phyloP scores from a whole-genome alignment of 2,113 vertebrate genomes.

The human (Homo sapiens) region GRCh38 chr1:212049501-212050000 shows the following conservation, averaged over 20 bases:
- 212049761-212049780: neutral
- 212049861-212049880: neutral
- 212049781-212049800: neutral
- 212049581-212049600: neutral
- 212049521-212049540: neutral
- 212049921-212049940: too few species aligned
- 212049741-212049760: neutral
- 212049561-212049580: neutral
- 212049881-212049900: too few species aligned
- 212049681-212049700: neutral
- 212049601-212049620: neutral
- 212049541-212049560: neutral
- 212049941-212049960: too few species aligned
- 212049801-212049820: neutral
- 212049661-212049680: neutral
- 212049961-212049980: too few species aligned
- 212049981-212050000: too few species aligned
- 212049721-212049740: neutral
- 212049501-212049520: neutral
- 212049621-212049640: neutral
- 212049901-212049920: too few species aligned
- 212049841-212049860: neutral
- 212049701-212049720: neutral
- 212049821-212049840: neutral
- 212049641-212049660: neutral